Conservation (phyloP, 2,113 vertebrate species). For the Etia nguti region DNA sequence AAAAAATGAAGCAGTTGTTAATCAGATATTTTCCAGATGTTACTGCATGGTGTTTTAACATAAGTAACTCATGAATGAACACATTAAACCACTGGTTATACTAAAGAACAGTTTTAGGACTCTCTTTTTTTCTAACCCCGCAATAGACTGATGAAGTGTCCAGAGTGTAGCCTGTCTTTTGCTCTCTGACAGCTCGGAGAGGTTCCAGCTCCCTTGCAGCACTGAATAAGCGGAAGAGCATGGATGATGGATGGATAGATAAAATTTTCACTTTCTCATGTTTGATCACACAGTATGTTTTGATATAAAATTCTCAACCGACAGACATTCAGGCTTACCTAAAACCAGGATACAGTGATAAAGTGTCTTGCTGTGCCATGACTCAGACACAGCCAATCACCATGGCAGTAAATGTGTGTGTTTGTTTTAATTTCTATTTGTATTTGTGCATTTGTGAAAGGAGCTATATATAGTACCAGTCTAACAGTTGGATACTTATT, state of each 20-base stretch:
- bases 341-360: not conserved
- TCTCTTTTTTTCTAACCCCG: not conserved
- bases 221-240: not conserved
- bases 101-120: not conserved
- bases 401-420: conserved; percentile 12
- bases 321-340: not conserved
- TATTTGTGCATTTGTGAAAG: not conserved
- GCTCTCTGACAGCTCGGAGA: not conserved
- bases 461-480: not conserved
- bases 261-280: not conserved
- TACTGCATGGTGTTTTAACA: not conserved
- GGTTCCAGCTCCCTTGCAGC: not conserved
- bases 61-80: not conserved
- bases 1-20: not conserved
- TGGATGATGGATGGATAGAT: not conserved
- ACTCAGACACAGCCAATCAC: conserved; percentile 11
- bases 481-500: not conserved
- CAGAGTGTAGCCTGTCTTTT: not conserved
- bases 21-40: not conserved
- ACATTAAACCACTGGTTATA: not conserved
- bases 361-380: not conserved
- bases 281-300: not conserved
- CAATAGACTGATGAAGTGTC: not conserved
- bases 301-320: not conserved
- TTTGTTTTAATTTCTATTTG: not conserved